phyloP scores from a whole-genome alignment of 2,113 vertebrate genomes.

The Saccopteryx bilineata region DNA sequence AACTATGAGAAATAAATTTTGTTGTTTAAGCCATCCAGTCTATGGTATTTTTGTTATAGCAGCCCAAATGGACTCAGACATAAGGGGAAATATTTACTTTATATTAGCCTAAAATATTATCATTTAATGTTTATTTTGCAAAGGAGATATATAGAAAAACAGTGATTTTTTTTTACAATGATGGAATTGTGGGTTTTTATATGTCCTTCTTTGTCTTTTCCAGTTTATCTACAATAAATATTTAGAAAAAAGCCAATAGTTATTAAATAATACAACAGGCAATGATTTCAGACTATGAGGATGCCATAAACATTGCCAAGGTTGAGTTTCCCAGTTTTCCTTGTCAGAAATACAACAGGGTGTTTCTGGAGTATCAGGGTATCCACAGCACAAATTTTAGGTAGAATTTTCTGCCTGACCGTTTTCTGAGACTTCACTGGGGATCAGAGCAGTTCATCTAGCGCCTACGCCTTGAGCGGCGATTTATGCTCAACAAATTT shows the following conservation, averaged over 20 bases:
- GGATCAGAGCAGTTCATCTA: background rate
- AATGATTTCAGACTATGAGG: background rate
- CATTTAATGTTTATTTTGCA: background rate
- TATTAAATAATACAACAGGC: background rate
- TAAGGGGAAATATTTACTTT: background rate
- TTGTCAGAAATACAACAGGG: background rate
- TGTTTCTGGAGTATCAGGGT: background rate
- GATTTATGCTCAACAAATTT: background rate
- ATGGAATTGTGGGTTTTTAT: background rate
- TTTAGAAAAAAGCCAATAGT: background rate
- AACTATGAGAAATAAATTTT: background rate
- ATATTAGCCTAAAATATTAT: background rate
- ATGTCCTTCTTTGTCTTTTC: slow-evolving; percentile 7
- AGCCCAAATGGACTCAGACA: background rate
- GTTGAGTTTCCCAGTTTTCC: background rate
- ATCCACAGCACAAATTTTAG: background rate
- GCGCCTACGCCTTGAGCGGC: background rate
- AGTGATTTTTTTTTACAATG: slow-evolving; percentile 21
- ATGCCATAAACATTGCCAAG: background rate
- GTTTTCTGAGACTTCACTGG: background rate
- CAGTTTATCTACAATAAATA: background rate
- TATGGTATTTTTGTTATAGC: background rate
- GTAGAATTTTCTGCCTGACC: background rate
- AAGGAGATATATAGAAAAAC: background rate
- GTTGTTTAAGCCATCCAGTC: no score